Conservation (phyloP, 2,797 vertebrate species). For the Neosilurus hyrtlii region DNA sequence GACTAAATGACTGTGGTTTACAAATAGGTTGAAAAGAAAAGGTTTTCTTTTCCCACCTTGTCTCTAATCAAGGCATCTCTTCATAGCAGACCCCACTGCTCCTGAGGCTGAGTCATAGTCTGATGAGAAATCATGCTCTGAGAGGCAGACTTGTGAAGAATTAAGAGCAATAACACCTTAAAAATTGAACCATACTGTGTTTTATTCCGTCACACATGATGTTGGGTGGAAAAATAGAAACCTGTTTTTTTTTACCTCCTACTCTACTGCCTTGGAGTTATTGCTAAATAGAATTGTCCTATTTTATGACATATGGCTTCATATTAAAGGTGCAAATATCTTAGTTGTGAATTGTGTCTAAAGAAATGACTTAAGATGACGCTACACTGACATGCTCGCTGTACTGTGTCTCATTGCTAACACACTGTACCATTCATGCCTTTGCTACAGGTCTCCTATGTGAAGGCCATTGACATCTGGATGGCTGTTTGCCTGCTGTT, state of each 20-base stretch:
- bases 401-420: conserved; percentile 24
- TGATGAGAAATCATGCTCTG: not conserved
- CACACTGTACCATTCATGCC: conserved; percentile 16
- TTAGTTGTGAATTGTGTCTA: conserved; percentile 33
- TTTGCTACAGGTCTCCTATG: conserved; percentile 87
- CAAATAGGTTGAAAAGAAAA: not conserved
- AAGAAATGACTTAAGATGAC: conserved; percentile 18
- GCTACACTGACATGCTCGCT: conserved; percentile 14
- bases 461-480: conserved; percentile 99
- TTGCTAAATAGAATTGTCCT: not conserved
- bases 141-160: conserved; percentile 7
- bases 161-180: conserved; percentile 1
- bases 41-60: not conserved
- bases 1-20: not conserved
- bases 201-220: conserved; percentile 24
- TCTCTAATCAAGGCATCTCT: not conserved
- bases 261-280: not conserved
- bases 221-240: not conserved
- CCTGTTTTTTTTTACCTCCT: not conserved
- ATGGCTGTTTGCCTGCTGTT: conserved; percentile 98
- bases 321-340: not conserved
- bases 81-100: not conserved
- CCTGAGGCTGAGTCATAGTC: not conserved
- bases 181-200: conserved; percentile 15
- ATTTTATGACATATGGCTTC: not conserved